A percentile compares a stretch with the other conserved stretches of the same genome.
Evolutionary conservation across 1,140 invertebrate species (phyloP).

Genomic region (Brachionus calyciflorus): DNA sequence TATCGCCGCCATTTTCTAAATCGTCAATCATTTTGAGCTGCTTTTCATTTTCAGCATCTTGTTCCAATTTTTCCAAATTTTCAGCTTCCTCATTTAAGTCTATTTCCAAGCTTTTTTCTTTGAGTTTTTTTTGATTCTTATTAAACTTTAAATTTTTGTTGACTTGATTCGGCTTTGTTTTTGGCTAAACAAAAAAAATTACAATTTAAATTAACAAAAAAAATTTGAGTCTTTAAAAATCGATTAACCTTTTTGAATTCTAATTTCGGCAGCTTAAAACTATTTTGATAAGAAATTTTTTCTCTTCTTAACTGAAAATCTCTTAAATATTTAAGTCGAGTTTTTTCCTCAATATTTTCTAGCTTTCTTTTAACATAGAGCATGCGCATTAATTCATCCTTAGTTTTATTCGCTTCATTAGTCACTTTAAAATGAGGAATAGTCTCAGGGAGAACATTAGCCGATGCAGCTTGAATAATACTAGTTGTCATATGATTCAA

Average conservation of each 20-base stretch:
- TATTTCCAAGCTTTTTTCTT: conserved; percentile 22
- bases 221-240: not conserved
- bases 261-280: not conserved
- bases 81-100: conserved; percentile 20
- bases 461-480: conserved; percentile 10
- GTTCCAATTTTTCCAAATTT: conserved; percentile 33
- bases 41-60: conserved; percentile 40
- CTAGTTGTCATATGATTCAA: not conserved
- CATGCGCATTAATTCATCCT: not conserved
- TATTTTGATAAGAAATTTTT: not conserved
- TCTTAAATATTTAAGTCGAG: too few species aligned
- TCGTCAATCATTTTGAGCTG: conserved; percentile 41
- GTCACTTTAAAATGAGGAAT: not conserved
- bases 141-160: not conserved
- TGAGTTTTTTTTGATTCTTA: conserved; percentile 25
- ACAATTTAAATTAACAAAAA: not conserved
- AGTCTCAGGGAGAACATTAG: not conserved
- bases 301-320: not conserved
- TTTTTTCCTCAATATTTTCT: too few species aligned
- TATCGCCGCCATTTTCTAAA: conserved; percentile 25
- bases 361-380: not conserved
- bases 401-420: too few species aligned
- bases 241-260: not conserved
- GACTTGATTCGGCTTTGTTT: not conserved
- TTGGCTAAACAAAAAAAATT: conserved; percentile 7